Evolutionary conservation across 2,888 invertebrate genomes (phyloP), one percentile per base, ranked within the genome.

Genomic region (Coenonympha arcania): DNA sequence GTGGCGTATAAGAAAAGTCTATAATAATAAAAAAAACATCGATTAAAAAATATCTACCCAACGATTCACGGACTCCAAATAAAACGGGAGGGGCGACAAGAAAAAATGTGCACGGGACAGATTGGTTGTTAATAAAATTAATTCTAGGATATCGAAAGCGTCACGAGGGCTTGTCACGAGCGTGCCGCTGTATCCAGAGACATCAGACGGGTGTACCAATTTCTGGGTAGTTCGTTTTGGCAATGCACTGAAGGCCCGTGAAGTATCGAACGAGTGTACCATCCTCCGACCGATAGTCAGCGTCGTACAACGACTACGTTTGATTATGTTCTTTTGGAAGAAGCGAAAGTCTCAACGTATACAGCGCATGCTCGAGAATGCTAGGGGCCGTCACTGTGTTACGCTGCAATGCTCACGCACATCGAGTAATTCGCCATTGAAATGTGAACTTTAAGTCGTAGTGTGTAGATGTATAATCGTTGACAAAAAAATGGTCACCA

Each of bases 271-370:
- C 73, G 73, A 79, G 64, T 71, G 75, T 81, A 85, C 85, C 86
- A 86, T 86, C 86, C 86, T 86, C 86, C 76, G 85, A 78, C 84
- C 84, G 85, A 79, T 70, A 75, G 79, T 72, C 80, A 71, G 69
- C 65, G 68, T 65, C 71, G 69, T 68, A 67, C 67, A 58, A 67
- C 70, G 71, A 60, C 59, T 61, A 59, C 54, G 56, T 60, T 61
- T 63, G 61, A 64, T 62, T 62, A 66, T 70, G 65, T 69, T 6
- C 15, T 44, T 72, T 77, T 74, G 69, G 75, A 81, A 80, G 71
- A 82, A 83, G 84, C 84, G 76, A 73, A 73, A 80, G 76, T 79
- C 73, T 80, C 80, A 82, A 82, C 76, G 76, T 71, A 80, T 79
- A 85, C 79, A 82, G 84, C 84, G 82, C 85, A 85, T 85, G 85